Evolutionary conservation across 2,888 invertebrate genomes (phyloP).

Genomic region (Stenchaetothrips biformis): DNA sequence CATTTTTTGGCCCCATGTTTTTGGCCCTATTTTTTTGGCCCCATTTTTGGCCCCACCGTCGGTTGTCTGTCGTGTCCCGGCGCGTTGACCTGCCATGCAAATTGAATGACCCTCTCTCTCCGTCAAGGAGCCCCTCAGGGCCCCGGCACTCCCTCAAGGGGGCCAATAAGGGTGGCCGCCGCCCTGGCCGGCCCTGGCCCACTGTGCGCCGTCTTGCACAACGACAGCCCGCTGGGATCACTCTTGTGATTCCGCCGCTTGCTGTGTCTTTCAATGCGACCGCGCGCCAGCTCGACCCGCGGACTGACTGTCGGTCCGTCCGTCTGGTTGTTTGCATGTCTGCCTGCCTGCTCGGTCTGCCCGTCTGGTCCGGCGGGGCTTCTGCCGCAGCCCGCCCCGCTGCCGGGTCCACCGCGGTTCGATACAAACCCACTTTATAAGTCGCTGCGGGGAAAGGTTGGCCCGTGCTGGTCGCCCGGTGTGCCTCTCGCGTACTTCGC

Average conservation of each 20-base stretch:
- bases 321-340: not conserved
- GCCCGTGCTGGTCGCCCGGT: not conserved
- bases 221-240: no score
- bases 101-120: not conserved
- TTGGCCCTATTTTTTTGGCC: no score
- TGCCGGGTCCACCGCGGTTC: not conserved
- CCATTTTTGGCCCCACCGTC: no score
- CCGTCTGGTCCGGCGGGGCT: not conserved
- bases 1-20: no score
- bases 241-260: no score
- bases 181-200: not conserved
- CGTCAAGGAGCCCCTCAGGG: not conserved
- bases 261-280: no score
- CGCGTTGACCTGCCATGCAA: not conserved
- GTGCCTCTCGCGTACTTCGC: not conserved
- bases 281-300: no score
- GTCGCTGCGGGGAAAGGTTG: constrained; percentile 2
- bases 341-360: not conserved
- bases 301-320: not conserved
- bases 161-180: not conserved
- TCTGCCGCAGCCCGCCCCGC: not conserved
- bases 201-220: no score
- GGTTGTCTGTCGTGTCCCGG: no score
- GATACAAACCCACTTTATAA: constrained; percentile 25
- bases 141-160: not conserved